Evolutionary conservation across 37 sponge, comb jelly and placozoan genomes (phyloP), one percentile per base, ranked within the genome.

Genomic region (Agelas oroides): DNA sequence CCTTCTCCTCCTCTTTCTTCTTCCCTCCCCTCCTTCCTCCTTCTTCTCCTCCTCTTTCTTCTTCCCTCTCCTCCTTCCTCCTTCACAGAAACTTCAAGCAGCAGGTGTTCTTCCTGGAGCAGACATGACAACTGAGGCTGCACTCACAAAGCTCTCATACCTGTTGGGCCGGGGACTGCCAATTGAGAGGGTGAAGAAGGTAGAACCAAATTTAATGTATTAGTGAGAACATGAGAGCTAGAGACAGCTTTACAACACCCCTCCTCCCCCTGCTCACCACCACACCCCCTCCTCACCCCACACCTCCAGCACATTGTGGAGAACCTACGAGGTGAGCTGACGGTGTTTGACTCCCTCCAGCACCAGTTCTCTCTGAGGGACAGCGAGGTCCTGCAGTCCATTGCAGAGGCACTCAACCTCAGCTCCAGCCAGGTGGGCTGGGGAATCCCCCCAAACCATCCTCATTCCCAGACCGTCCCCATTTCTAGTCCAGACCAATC

Each of bases 111-210:
- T 99, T 19, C 79, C 91, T 30, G 99, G 99, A 24, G 91, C 75
- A 32, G 99, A 99, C 78, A 96, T 99, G 99, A 99, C 99, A 33
- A 80, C 92, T 46, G 99, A 99, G 64, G 99, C 99, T 64, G 97
- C 99, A 21, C 92, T 99, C 36, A 93, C 99, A 32, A 99, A 99
- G 59, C 88, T 99, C 17, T 89, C 92, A 23, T 96, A 94, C 73
- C 53, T 95, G 53, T 75, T 99, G 28, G 85, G 92, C 16, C 81
- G 83, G 73, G 73, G 28, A 15, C 40, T 83, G 21, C 41, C 86
- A 19, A 23, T 23, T 19, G 78, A 93, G 57, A 65, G 93, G 73
- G 74, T 75, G 37, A 88, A 84, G 54, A 59, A 87, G 71, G 84
- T 84, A 20, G n/a, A n/a, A n/a, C n/a, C n/a, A n/a, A n/a, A n/a